These are phyloP conservation scores for Bhutanitis thaidina DNA, from an alignment of 2,888 invertebrate species.

Conservation along the genomic window DNA sequence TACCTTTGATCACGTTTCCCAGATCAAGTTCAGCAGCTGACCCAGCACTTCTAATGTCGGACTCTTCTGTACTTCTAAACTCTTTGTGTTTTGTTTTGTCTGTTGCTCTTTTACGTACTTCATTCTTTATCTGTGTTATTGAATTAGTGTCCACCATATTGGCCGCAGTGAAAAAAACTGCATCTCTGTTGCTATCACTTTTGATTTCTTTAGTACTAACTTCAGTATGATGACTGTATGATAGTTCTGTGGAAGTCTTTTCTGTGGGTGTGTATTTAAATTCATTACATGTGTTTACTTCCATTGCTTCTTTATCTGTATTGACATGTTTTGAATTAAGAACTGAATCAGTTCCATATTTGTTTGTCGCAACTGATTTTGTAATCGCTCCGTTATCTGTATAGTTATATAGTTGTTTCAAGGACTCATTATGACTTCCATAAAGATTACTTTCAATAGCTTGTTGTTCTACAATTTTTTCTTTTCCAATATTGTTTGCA, in stretches of 20 bases:
- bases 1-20: conserved; percentile 44
- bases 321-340: no score
- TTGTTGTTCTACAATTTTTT: neutral
- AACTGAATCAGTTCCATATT: neutral
- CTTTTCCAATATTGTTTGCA: neutral
- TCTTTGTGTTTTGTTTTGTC: neutral
- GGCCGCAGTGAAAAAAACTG: no score
- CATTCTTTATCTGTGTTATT: neutral
- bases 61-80: neutral
- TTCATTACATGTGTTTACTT: no score
- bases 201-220: no score
- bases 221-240: no score
- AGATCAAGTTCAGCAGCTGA: conserved; percentile 48
- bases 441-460: neutral
- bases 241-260: no score
- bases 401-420: neutral
- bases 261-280: no score
- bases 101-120: neutral
- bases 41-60: conserved; percentile 29
- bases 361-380: neutral
- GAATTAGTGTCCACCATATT: no score
- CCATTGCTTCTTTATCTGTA: no score
- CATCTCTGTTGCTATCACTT: no score
- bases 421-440: neutral
- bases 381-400: no score